Percentiles rank a stretch among this genome's conserved stretches.
These are phyloP conservation scores for Pandemis corylana DNA, from an alignment of 2,888 invertebrate species.

Conservation along the genomic window DNA sequence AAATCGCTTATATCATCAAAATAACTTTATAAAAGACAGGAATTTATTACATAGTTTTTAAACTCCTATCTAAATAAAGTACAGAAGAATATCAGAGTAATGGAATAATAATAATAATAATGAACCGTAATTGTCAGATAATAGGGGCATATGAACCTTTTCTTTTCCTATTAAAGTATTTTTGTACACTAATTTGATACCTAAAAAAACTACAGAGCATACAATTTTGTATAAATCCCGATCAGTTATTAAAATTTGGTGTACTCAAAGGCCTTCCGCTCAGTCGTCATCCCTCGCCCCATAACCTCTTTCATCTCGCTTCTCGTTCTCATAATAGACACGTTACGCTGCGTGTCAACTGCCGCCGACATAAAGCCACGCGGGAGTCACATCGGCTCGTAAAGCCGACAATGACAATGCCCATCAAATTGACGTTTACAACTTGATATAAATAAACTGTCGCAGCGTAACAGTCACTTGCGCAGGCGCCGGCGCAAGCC, in stretches of 20 bases:
- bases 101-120: too few relatives aligned
- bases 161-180: neutral
- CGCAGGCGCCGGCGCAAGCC: slow-evolving; percentile 7
- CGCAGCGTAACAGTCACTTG: slow-evolving; percentile 16
- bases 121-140: too few relatives aligned
- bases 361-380: slow-evolving; percentile 18
- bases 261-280: neutral
- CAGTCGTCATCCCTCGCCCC: neutral
- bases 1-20: too few relatives aligned
- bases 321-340: slow-evolving; percentile 29
- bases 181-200: neutral
- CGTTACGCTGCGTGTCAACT: slow-evolving; percentile 8
- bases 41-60: too few relatives aligned
- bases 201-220: too few relatives aligned
- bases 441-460: slow-evolving; percentile 60
- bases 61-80: too few relatives aligned
- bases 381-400: slow-evolving; percentile 14
- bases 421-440: slow-evolving; percentile 66
- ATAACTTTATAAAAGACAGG: too few relatives aligned
- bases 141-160: too few relatives aligned
- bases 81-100: too few relatives aligned
- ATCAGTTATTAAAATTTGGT: neutral
- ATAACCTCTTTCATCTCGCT: slow-evolving; percentile 16
- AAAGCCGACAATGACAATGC: slow-evolving; percentile 38
- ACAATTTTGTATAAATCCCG: too few relatives aligned